Evolutionary conservation across 2,113 vertebrate species (phyloP).

Genomic region (Jaculus jaculus): DNA sequence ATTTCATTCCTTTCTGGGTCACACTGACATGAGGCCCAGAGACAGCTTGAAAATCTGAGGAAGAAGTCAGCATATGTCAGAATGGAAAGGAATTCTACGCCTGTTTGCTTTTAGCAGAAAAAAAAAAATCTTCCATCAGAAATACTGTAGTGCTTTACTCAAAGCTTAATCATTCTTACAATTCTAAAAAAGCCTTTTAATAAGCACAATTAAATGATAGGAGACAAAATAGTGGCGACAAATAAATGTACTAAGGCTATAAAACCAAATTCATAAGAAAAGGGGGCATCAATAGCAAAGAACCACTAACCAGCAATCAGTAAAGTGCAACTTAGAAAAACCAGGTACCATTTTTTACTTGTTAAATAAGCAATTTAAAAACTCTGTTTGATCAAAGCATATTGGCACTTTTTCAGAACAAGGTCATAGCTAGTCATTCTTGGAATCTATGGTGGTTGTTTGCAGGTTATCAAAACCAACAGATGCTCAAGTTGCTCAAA

Average conservation of each 20-base stretch:
- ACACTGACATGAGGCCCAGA: slow-evolving; percentile 88
- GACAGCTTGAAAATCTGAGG: slow-evolving; percentile 86
- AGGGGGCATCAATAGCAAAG: background rate
- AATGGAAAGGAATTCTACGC: slow-evolving; percentile 81
- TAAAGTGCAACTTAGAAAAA: slow-evolving; percentile 2
- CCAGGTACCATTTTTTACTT: background rate
- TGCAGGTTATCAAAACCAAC: background rate
- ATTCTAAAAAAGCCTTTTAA: slow-evolving; percentile 16
- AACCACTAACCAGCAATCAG: slow-evolving; percentile 18
- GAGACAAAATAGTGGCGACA: slow-evolving; percentile 35
- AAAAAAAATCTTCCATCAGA: slow-evolving; percentile 58
- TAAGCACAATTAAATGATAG: background rate
- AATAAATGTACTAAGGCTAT: background rate
- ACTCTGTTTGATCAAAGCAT: background rate
- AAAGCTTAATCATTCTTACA: slow-evolving; percentile 16
- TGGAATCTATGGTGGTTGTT: background rate
- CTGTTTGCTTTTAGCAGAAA: slow-evolving; percentile 60
- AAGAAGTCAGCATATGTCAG: slow-evolving; percentile 83
- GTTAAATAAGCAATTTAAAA: slow-evolving; percentile 5
- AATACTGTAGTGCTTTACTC: slow-evolving; percentile 74
- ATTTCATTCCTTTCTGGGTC: slow-evolving; percentile 88
- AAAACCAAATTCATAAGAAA: slow-evolving; percentile 22
- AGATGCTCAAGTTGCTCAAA: background rate
- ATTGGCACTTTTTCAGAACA: background rate
- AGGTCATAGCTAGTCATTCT: background rate